Percentiles rank a stretch among this genome's conserved stretches.
Evolutionary conservation across 2,888 invertebrate species (phyloP).

Genomic region (Ditula angustiorana): DNA sequence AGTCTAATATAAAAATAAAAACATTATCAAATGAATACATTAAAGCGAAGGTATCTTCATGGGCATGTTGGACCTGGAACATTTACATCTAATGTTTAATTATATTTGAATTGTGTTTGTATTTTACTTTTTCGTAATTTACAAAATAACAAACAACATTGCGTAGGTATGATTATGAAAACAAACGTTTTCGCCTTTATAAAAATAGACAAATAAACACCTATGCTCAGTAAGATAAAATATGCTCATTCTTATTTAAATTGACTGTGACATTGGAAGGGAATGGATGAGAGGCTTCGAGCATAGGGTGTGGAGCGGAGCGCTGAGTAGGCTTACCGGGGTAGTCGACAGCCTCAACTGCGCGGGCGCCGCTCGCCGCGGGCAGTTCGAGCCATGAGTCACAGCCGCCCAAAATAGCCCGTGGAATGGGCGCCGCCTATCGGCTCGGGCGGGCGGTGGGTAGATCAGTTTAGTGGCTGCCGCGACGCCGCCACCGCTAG

Average conservation of each 20-base stretch:
- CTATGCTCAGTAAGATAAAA: too few relatives aligned
- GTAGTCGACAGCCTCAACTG: constrained; percentile 69
- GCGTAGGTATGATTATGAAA: background rate
- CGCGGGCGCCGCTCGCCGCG: constrained; percentile 72
- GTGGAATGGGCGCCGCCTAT: constrained; percentile 82
- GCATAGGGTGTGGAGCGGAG: background rate
- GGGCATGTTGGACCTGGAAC: background rate
- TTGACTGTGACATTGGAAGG: background rate
- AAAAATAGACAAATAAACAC: too few relatives aligned
- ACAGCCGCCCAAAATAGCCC: constrained; percentile 79
- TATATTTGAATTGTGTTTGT: background rate
- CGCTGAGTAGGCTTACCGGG: constrained; percentile 55
- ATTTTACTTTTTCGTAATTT: background rate
- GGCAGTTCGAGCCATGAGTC: constrained; percentile 78
- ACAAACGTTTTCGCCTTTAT: background rate
- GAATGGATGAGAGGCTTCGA: background rate
- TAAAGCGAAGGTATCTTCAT: background rate
- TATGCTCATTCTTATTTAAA: background rate
- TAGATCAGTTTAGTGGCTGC: constrained; percentile 78
- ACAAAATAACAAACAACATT: background rate
- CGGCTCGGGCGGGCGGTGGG: constrained; percentile 82
- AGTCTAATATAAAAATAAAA: background rate
- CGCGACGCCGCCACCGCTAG: constrained; percentile 80
- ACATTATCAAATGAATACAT: background rate
- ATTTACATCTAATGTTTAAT: background rate